Evolutionary conservation across 2,113 vertebrate species (phyloP), one percentile per base, ranked within the genome.

Genomic region (Lampris megalopsis): DNA sequence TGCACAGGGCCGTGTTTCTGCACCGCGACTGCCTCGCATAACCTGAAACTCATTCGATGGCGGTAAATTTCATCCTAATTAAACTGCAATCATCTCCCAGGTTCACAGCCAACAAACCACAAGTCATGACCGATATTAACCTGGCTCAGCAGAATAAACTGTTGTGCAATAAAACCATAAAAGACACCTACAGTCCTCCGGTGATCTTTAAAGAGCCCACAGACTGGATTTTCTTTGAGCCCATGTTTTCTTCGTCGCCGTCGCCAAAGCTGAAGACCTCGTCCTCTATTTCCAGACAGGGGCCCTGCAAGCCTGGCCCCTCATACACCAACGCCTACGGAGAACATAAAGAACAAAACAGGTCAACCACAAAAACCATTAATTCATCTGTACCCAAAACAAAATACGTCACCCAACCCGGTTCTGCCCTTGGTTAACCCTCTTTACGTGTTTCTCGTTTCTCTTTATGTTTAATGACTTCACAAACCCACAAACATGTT

Each of bases 181-280:
- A 58, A 52, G 24, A 24, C 24, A 94, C 97, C 97, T 91, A 99
- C 97, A 99, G 43, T 92, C 97, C 97, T 92, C 95, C 94, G 1
- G 95, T 84, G 36, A 99, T 95, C 92, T 96, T 97, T 71, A 99
- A 63, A 8, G 97, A 99, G 57, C 95, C 95, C 71, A 96, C 92
- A 3, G 95, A 94, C 0, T 61, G 42, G 9, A 96, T 59, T 0
- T 61, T 68, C 2, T 49, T 59, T 13, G 73, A 62, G 56, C 82
- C 89, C n/a, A 9, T 0, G 57, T n/a, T 42, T 70, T 3, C 61
- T 42, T 2, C 83, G 65, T 71, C 89, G 35, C 86, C 48, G 1
- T 60, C 86, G 10, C 68, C 54, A 77, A 96, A 91, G 86, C 80
- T 92, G 69, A 93, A 90, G 74, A 96, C 62, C 0, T 97, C 96